These are phyloP conservation scores for Naja naja DNA, from an alignment of 2,113 vertebrate species.

Conservation along the genomic window DNA sequence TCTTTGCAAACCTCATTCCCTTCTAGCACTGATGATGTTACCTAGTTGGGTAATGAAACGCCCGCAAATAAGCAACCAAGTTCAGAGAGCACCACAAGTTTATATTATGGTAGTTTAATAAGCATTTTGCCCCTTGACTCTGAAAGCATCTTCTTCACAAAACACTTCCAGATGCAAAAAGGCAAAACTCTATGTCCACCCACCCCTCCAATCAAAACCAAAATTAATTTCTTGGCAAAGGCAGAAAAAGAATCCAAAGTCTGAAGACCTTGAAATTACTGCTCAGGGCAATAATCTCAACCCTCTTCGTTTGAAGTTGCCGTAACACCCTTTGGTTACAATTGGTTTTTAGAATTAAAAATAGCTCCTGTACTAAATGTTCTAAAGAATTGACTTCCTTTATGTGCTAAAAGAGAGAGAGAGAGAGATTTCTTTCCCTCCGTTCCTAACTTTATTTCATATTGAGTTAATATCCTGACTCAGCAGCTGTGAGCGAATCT, in stretches of 20 bases:
- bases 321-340: slow-evolving; percentile 30
- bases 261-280: slow-evolving; percentile 23
- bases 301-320: slow-evolving; percentile 19
- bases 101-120: not conserved
- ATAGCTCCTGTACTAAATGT: not conserved
- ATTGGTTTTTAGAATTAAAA: slow-evolving; percentile 44
- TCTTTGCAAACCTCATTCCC: too few relatives aligned
- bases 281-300: slow-evolving; percentile 32
- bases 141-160: not conserved
- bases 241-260: not conserved
- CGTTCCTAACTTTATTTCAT: slow-evolving; percentile 33
- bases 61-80: too few relatives aligned
- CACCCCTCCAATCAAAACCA: slow-evolving; percentile 25
- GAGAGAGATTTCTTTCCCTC: not conserved
- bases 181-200: not conserved
- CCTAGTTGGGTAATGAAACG: too few relatives aligned
- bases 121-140: not conserved
- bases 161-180: not conserved
- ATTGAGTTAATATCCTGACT: slow-evolving; percentile 21
- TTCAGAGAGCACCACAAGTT: not conserved
- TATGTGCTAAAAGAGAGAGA: slow-evolving; percentile 24
- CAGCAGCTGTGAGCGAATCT: not conserved
- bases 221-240: not conserved
- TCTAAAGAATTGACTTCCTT: slow-evolving; percentile 58
- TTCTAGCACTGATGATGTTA: too few relatives aligned